Percentiles rank a stretch among this genome's conserved stretches.
These are phyloP conservation scores for Callinectes sapidus DNA, from an alignment of 2,888 invertebrate species.

Conservation along the genomic window DNA sequence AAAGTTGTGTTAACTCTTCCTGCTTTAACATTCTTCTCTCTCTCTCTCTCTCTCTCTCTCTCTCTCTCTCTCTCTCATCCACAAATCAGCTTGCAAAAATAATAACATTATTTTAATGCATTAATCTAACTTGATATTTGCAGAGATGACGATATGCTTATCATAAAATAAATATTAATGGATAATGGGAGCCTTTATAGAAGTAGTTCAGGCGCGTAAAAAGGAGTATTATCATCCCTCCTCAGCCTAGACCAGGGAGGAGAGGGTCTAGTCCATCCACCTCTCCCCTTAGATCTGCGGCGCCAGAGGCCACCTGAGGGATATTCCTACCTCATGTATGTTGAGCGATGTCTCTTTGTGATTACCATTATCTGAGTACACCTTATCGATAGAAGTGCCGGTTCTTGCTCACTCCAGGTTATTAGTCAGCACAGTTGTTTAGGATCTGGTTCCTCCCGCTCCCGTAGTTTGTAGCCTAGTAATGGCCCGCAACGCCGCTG, in stretches of 20 bases:
- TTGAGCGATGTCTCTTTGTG: constrained; percentile 47
- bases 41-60: background rate
- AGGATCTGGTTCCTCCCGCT: constrained; percentile 42
- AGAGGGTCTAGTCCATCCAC: background rate
- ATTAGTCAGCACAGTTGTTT: constrained; percentile 54
- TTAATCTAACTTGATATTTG: background rate
- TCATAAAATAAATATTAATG: background rate
- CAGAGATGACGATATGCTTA: background rate
- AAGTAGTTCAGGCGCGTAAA: background rate
- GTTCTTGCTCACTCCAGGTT: constrained; percentile 52
- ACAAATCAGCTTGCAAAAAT: background rate
- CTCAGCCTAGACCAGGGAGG: background rate
- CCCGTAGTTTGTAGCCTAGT: constrained; percentile 39
- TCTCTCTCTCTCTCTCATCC: background rate
- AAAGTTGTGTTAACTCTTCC: background rate
- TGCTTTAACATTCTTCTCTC: background rate
- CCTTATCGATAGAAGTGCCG: constrained; percentile 57
- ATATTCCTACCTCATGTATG: constrained; percentile 56
- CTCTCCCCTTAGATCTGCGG: background rate
- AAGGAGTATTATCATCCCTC: constrained; percentile 12
- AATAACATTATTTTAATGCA: background rate
- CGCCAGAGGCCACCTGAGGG: background rate
- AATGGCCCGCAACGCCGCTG: background rate
- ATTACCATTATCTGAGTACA: constrained; percentile 44
- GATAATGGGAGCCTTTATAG: background rate